Evolutionary conservation across 2,888 invertebrate species (phyloP).

Genomic region (Hipparchia sbordonii): DNA sequence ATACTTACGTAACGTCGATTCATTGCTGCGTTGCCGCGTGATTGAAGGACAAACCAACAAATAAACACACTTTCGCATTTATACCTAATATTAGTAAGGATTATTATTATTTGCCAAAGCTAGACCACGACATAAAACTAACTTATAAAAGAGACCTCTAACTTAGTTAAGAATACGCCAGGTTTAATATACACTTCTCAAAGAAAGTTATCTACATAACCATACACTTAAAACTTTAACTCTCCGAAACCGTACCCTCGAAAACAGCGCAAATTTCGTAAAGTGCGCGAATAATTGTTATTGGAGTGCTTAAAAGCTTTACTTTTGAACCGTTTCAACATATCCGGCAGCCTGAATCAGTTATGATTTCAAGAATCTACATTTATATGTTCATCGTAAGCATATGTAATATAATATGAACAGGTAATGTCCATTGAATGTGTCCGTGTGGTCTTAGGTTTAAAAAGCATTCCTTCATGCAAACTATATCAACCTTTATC

Average conservation of each 20-base stretch:
- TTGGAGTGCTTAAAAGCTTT: conserved; percentile 71
- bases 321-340: conserved; percentile 47
- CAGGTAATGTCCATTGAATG: not conserved
- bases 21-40: too few relatives aligned
- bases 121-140: not conserved
- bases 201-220: conserved; percentile 31
- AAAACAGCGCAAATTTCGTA: conserved; percentile 36
- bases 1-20: too few relatives aligned
- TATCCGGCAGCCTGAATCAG: conserved; percentile 30
- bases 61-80: too few relatives aligned
- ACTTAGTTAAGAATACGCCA: conserved; percentile 8
- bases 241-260: conserved; percentile 34
- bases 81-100: too few relatives aligned
- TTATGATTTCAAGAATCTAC: conserved; percentile 15
- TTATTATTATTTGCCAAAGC: too few relatives aligned
- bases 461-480: too few relatives aligned
- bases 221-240: conserved; percentile 37
- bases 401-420: not conserved
- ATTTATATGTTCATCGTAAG: conserved; percentile 5
- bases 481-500: too few relatives aligned
- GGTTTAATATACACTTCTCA: conserved; percentile 20
- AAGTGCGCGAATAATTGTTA: conserved; percentile 57
- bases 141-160: not conserved
- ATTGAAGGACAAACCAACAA: too few relatives aligned
- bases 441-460: too few relatives aligned